These are phyloP conservation scores for Parnassius mnemosyne DNA, from an alignment of 2,888 invertebrate species.

Conservation along the genomic window DNA sequence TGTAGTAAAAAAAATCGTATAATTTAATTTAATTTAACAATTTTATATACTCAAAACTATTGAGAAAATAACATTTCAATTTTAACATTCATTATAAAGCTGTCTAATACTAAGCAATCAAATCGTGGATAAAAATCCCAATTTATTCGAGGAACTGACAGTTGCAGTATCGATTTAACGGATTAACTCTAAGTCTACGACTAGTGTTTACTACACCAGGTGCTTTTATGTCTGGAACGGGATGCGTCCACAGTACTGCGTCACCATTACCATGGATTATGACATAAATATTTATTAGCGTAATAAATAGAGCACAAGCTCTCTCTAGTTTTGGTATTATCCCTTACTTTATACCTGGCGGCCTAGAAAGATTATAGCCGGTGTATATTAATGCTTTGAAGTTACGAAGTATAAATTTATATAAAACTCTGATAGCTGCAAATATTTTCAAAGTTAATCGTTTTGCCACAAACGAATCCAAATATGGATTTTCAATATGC, in stretches of 20 bases:
- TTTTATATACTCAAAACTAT: no score
- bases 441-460: conserved; percentile 30
- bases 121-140: conserved; percentile 10
- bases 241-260: conserved; percentile 39
- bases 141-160: conserved; percentile 11
- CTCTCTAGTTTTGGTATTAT: conserved; percentile 48
- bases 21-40: no score
- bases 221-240: conserved; percentile 34
- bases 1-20: no score
- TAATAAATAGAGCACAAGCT: conserved; percentile 55
- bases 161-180: conserved; percentile 29
- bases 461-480: conserved; percentile 13
- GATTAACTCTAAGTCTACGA: conserved; percentile 27
- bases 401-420: conserved; percentile 33
- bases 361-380: conserved; percentile 41
- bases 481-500: conserved; percentile 19
- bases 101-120: not conserved
- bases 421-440: conserved; percentile 30
- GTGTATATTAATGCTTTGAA: conserved; percentile 39
- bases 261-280: conserved; percentile 61
- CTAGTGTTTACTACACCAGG: conserved; percentile 29
- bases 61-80: no score
- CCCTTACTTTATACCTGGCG: conserved; percentile 47
- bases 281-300: conserved; percentile 64
- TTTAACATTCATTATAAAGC: no score